Evolutionary conservation across 2,797 vertebrate species (phyloP), one percentile per base, ranked within the genome.

Genomic region (Pantherophis alleghaniensis): DNA sequence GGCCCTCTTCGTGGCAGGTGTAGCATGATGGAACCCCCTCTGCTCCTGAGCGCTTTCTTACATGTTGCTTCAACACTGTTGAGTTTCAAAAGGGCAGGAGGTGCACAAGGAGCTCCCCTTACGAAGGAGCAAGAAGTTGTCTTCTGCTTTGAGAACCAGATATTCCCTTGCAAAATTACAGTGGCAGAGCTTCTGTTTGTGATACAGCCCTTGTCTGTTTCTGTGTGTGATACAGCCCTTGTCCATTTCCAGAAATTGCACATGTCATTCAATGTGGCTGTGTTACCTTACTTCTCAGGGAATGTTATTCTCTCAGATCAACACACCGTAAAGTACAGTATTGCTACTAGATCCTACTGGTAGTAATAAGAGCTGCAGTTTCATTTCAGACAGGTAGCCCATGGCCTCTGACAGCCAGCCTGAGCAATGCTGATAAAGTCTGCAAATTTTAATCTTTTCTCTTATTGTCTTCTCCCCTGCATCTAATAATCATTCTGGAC

Each of bases 251-350:
- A 74, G 69, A 89, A 89, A 86, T 26, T 61, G 83, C 51, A 63
- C 32, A 13, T 24, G 18, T 28, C 86, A 88, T 88, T 61, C 69
- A 79, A 7, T 56, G 32, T 66, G 51, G 90, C 59, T 89, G 69
- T 9, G 1, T 74, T 89, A 56, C 57, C 32, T 86, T 91, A 60
- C n/a, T 74, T 91, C 92, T 91, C 93, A 93, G 93, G 87, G 87
- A 91, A 86, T 89, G 12, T 42, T 89, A 69, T 63, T 89, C 87
- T 93, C 69, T 89, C 42, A 79, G 51, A 51, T 61, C 42, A 53
- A 91, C 74, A 86, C 47, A 53, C 63, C 47, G n/a, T 91, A 60
- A 59, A 59, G 12, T 51, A 74, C 66, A 86, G 12, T 61, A 5
- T 83, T 91, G 63, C 74, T 57, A 28, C 86, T 53, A 83, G 86